Evolutionary conservation across 2,797 vertebrate genomes (phyloP), one percentile per base, ranked within the genome.

Genomic region (Arrhamphus sclerolepis): DNA sequence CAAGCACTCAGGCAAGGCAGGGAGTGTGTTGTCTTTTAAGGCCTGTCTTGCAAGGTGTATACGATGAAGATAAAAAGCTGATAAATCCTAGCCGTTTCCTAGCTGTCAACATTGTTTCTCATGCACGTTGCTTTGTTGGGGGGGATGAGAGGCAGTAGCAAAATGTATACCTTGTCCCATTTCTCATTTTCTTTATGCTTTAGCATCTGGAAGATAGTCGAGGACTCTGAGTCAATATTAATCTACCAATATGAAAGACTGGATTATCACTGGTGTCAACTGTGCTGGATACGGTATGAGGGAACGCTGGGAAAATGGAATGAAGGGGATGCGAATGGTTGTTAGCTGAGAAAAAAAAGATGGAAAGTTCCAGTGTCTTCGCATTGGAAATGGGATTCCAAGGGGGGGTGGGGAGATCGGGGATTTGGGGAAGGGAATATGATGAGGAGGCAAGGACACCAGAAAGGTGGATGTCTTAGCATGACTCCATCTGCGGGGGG

Each of bases 181-280:
- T 72, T 59, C 66, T 83, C 62, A 77, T 71, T 67, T 55, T 61
- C 54, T 65, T 56, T 74, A 73, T 77, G 69, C 73, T 78, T 62
- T 69, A 58, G 72, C 62, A 77, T 72, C 72, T 79, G 70, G 64
- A 80, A 66, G 76, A 84, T 56, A 68, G 70, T 68, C 66, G 70
- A 64, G 52, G 72, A 57, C 80, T 77, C 77, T 67, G 52, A 85
- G 78, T 88, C 81, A 83, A 88, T 87, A 87, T 81, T 83, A 83
- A 85, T 89, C 79, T 88, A 76, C 74, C 79, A 81, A 79, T 85
- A 79, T 87, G 76, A 89, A 86, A 83, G 78, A 82, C 77, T 81
- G 77, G 68, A 85, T 89, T 86, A 81, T 85, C 81, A 77, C 77
- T 61, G 58, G 59, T 67, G 78, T 86, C 68, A 64, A 81, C 68